phyloP scores from a whole-genome alignment of 2,113 vertebrate genomes.

The Poeciliopsis retropinna region DNA sequence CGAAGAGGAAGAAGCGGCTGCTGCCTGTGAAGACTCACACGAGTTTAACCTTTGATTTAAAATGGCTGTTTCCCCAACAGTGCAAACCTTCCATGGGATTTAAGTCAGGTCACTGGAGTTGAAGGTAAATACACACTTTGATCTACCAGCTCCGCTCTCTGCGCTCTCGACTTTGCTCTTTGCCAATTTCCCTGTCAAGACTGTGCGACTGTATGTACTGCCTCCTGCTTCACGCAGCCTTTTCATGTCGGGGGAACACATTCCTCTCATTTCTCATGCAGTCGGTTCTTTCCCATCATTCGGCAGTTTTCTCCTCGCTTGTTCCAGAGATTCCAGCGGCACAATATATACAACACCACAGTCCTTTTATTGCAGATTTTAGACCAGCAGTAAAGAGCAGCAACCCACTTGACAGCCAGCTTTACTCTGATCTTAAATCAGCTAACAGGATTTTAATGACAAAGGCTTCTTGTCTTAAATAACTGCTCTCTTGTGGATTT shows the following conservation, averaged over 20 bases:
- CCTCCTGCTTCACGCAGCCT: slow-evolving; percentile 15
- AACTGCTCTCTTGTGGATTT: slow-evolving; percentile 48
- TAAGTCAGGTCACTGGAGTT: slow-evolving; percentile 49
- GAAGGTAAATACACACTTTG: slow-evolving; percentile 68
- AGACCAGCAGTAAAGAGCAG: slow-evolving; percentile 38
- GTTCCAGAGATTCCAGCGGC: background rate
- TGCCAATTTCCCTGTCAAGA: slow-evolving; percentile 45
- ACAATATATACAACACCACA: slow-evolving; percentile 10
- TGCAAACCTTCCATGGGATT: slow-evolving; percentile 32
- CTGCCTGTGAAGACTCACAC: background rate
- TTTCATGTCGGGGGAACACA: slow-evolving; percentile 37
- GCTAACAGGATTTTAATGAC: slow-evolving; percentile 49
- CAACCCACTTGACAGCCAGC: slow-evolving; percentile 33
- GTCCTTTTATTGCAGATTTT: slow-evolving; percentile 22
- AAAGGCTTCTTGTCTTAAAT: slow-evolving; percentile 37
- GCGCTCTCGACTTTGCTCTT: slow-evolving; percentile 47
- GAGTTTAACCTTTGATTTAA: slow-evolving; percentile 57
- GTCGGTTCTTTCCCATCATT: background rate
- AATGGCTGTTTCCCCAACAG: slow-evolving; percentile 34
- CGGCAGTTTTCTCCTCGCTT: background rate
- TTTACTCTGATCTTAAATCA: slow-evolving; percentile 49
- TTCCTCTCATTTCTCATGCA: slow-evolving; percentile 34
- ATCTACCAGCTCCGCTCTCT: slow-evolving; percentile 47
- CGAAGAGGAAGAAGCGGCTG: slow-evolving; percentile 6
- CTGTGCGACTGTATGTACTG: slow-evolving; percentile 18